Conservation (phyloP, 2,888 invertebrate species). For the Phortica okadai region DNA sequence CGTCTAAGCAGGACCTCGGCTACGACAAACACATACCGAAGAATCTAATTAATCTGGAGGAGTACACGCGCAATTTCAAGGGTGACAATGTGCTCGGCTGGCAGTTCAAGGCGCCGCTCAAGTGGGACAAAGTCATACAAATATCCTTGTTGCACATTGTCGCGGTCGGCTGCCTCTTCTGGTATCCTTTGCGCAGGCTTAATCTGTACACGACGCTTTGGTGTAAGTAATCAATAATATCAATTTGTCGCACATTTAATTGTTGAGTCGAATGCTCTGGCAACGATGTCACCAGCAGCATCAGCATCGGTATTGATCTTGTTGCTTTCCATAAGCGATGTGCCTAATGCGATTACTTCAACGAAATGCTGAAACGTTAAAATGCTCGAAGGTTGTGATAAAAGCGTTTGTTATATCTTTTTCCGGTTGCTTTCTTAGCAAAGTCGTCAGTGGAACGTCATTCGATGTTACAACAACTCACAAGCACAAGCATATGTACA, state of each 20-base stretch:
- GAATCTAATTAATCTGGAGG: slow-evolving; percentile 67
- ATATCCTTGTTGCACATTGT: slow-evolving; percentile 79
- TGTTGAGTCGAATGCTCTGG: too few relatives aligned
- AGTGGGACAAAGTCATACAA: slow-evolving; percentile 81
- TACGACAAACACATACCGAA: slow-evolving; percentile 55
- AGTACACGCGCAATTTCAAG: slow-evolving; percentile 67
- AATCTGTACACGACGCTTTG: slow-evolving; percentile 78
- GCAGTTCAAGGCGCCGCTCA: slow-evolving; percentile 80
- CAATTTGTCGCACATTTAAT: too few relatives aligned
- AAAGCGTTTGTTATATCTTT: too few relatives aligned
- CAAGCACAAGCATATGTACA: background rate
- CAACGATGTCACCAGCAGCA: too few relatives aligned
- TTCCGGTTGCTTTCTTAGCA: too few relatives aligned
- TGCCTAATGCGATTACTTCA: slow-evolving; percentile 12
- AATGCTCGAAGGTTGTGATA: too few relatives aligned
- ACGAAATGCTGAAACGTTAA: too few relatives aligned
- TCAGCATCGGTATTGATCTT: too few relatives aligned
- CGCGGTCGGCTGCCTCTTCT: slow-evolving; percentile 74
- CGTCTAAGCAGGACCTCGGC: background rate
- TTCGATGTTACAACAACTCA: slow-evolving; percentile 9
- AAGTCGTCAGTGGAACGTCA: background rate
- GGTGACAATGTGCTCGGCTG: slow-evolving; percentile 72
- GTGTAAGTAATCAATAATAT: slow-evolving; percentile 78
- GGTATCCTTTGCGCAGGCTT: slow-evolving; percentile 68
- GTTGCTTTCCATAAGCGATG: background rate